Base-by-base conservation (phyloP, 2,888 invertebrate genomes). In the Philereme transversata region DNA sequence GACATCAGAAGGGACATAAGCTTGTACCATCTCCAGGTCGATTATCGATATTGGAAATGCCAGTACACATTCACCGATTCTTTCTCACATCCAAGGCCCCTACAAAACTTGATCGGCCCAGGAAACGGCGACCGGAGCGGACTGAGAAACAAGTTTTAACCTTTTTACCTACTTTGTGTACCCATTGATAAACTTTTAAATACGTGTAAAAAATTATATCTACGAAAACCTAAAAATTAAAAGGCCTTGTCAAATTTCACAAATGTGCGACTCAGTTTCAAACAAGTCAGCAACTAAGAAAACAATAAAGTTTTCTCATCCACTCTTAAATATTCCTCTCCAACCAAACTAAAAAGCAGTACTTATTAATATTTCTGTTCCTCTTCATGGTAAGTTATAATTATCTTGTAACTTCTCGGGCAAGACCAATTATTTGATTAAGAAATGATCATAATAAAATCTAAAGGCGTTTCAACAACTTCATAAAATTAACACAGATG, bases 21-120 rank as follows among this genome's bases (percentile, higher is more conserved):
- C 22, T 22, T 22, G 22, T 22, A 22, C 22, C 22, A 22, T 22
- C 22, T 22, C 22, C 22, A 22, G 22, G 22, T 22, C 22, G 22
- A 22, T 22, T 22, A 22, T 22, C 22, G 22, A 22, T 22, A 22
- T 22, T 22, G 1, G 22, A 3, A 22, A 2, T 2, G 22, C 22
- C 22, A 22, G 22, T 22, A 22, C 22, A 22, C 22, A 22, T 22
- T 22, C 22, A 22, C 22, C 22, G 22, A 22, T 22, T 22, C 22
- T 22, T 22, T 22, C 48, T 52, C 47, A 58, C 53, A 43, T 57
- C 49, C 33, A 47, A 48, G 48, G 47, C 50, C 54, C 10, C 48
- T 55, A 65, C 65, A 64, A 62, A 69, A 65, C 60, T 64, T 60
- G 69, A 60, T 65, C 52, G 35, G 46, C 64, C 60, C 53, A 65